phyloP scores from a whole-genome alignment of 1,140 invertebrate genomes.

The Pomacea maculata region DNA sequence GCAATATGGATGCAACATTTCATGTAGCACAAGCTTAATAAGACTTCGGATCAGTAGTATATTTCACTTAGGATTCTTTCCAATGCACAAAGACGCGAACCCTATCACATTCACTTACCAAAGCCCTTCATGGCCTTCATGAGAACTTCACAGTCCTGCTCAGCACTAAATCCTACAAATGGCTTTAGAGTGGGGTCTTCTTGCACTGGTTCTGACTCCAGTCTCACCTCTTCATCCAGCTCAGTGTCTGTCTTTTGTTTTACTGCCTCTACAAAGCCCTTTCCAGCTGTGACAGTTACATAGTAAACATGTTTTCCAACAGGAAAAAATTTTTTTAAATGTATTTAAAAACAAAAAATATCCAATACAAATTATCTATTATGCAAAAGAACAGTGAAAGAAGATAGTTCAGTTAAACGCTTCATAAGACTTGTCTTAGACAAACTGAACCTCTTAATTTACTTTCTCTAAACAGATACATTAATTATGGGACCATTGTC shows the following conservation, averaged over 20 bases:
- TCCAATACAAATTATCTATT: too few species aligned
- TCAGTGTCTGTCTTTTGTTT: constrained; percentile 58
- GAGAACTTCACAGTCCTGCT: constrained; percentile 55
- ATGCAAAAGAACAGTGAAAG: too few species aligned
- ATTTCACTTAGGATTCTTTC: background rate
- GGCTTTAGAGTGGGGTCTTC: constrained; percentile 57
- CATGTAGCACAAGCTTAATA: background rate
- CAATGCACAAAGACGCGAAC: background rate
- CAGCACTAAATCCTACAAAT: constrained; percentile 58
- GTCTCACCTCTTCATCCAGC: constrained; percentile 53
- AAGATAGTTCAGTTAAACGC: too few species aligned
- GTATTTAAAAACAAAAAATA: too few species aligned
- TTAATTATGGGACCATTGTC: too few species aligned
- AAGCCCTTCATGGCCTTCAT: constrained; percentile 63
- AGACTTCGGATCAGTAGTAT: background rate
- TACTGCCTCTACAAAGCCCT: constrained; percentile 58
- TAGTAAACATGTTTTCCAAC: too few species aligned
- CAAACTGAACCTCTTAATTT: too few species aligned
- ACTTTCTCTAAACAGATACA: too few species aligned
- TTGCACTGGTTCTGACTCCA: constrained; percentile 53
- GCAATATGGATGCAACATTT: background rate
- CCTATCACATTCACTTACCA: constrained; percentile 39
- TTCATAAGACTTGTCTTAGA: too few species aligned
- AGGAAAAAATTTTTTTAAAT: too few species aligned
- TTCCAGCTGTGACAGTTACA: constrained; percentile 45